phyloP scores from a whole-genome alignment of 2,797 vertebrate genomes.

The Danio albolineatus region DNA sequence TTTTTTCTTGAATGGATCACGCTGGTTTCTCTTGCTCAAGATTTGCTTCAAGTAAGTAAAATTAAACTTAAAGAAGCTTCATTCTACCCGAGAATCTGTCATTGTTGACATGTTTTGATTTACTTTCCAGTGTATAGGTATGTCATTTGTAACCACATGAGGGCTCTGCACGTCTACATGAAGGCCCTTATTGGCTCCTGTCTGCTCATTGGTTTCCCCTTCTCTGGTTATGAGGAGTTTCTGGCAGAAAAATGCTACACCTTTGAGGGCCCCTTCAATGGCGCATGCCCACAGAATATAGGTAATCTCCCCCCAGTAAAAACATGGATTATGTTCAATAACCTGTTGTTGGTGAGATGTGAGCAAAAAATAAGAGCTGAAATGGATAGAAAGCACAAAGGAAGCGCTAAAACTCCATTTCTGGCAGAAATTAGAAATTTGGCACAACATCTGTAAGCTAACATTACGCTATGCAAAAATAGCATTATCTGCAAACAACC shows the following conservation, averaged over 20 bases:
- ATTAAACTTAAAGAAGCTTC: neutral
- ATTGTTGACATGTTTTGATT: conserved; percentile 72
- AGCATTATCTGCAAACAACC: too few species aligned
- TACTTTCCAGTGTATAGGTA: conserved; percentile 87
- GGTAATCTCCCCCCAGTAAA: too few species aligned
- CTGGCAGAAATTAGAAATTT: too few species aligned
- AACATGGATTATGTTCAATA: too few species aligned
- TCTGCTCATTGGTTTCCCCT: conserved; percentile 84
- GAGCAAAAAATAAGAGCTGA: too few species aligned
- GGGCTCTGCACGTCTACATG: conserved; percentile 91
- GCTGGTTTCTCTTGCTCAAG: conserved; percentile 82
- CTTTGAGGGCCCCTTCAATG: conserved; percentile 79
- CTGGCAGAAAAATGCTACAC: conserved; percentile 82
- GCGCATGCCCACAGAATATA: too few species aligned
- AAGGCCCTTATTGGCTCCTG: conserved; percentile 86
- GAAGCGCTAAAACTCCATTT: too few species aligned
- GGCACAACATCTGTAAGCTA: too few species aligned
- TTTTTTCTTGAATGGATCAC: conserved; percentile 95
- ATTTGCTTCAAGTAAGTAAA: conserved; percentile 75
- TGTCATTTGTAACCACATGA: conserved; percentile 97
- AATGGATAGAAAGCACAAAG: too few species aligned
- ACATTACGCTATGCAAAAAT: too few species aligned
- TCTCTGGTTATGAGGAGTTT: conserved; percentile 85
- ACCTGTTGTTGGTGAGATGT: too few species aligned
- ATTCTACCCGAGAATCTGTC: conserved; percentile 30